A percentile compares a stretch with the other conserved stretches of the same genome.
These are phyloP conservation scores for Monodelphis domestica DNA, from an alignment of 2,797 vertebrate species.

Conservation along the genomic window DNA sequence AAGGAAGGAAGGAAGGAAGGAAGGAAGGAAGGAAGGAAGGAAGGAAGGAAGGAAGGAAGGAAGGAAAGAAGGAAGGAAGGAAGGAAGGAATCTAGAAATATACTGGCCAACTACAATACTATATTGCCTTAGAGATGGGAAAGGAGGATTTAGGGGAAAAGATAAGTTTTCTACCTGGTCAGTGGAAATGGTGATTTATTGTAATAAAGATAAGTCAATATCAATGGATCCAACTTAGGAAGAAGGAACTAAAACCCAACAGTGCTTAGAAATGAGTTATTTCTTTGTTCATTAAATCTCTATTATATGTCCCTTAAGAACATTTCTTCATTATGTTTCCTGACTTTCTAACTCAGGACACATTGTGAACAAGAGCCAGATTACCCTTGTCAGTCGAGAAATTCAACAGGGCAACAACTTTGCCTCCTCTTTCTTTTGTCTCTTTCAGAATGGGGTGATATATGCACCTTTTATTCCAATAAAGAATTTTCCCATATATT, in stretches of 20 bases:
- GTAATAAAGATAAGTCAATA: not conserved
- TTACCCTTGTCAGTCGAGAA: not conserved
- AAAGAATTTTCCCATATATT: not conserved
- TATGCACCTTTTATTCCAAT: not conserved
- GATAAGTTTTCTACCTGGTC: not conserved
- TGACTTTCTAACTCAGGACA: not conserved
- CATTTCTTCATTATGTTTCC: not conserved
- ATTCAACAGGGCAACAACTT: not conserved
- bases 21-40: not conserved
- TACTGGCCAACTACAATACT: not conserved
- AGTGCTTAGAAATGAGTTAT: not conserved
- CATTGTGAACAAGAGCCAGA: not conserved
- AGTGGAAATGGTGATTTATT: not conserved
- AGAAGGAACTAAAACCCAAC: not conserved
- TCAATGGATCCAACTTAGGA: not conserved
- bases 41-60: not conserved
- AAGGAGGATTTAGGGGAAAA: not conserved
- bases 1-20: not conserved
- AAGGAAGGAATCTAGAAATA: not conserved
- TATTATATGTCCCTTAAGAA: not conserved
- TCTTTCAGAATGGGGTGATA: not conserved
- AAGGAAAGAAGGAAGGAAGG: not conserved
- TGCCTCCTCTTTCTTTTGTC: not conserved
- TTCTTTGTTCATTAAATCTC: not conserved
- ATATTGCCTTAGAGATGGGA: not conserved